phyloP scores from a whole-genome alignment of 2,888 invertebrate genomes.

The Temnothorax ravouxi region DNA sequence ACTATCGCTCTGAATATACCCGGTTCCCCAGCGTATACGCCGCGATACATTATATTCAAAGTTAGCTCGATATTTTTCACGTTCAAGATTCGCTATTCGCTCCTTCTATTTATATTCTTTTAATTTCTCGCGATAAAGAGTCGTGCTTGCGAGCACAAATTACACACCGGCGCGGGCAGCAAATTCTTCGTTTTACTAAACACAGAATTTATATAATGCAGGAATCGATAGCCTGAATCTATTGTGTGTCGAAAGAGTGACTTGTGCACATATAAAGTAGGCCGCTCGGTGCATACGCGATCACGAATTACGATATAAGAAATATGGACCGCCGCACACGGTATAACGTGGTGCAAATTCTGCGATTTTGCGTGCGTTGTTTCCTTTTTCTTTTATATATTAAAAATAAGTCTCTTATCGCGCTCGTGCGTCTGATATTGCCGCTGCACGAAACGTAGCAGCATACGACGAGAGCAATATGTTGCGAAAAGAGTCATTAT shows the following conservation, averaged over 20 bases:
- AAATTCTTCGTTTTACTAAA: slow-evolving; percentile 4
- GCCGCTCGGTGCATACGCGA: slow-evolving; percentile 20
- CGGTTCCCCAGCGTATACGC: background rate
- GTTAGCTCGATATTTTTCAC: slow-evolving; percentile 2
- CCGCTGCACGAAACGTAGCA: background rate
- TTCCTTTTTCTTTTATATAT: background rate
- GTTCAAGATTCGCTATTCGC: background rate
- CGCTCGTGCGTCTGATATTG: background rate
- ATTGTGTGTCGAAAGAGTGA: slow-evolving; percentile 32
- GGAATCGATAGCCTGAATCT: slow-evolving; percentile 41
- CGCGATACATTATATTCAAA: background rate
- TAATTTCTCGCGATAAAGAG: background rate
- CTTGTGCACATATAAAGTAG: slow-evolving; percentile 25
- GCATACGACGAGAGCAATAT: background rate
- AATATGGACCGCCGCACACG: slow-evolving; percentile 6
- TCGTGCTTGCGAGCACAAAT: slow-evolving; percentile 12
- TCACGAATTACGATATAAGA: slow-evolving; percentile 46
- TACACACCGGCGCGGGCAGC: background rate
- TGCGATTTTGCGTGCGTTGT: background rate
- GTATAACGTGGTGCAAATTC: background rate
- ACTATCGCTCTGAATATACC: background rate
- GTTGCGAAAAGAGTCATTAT: background rate
- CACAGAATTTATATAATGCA: slow-evolving; percentile 14
- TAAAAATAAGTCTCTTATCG: slow-evolving; percentile 23
- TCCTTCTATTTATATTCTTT: background rate